Evolutionary conservation across 2,797 vertebrate species (phyloP).

Genomic region (Oreortyx pictus): DNA sequence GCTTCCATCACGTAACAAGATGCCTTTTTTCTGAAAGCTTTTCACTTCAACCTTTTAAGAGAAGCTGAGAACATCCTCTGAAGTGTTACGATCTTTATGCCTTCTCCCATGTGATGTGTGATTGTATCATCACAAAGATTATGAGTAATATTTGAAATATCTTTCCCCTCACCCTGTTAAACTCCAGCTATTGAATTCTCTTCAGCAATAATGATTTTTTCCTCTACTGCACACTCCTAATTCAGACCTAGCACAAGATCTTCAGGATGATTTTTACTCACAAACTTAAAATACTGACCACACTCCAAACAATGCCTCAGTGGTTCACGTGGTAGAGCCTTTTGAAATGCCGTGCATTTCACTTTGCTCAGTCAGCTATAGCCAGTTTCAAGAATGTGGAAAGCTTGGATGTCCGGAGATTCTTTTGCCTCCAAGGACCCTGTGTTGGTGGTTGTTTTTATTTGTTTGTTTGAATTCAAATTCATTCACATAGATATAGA

Average conservation of each 20-base stretch:
- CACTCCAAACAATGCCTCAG: not conserved
- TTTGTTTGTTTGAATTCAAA: not conserved
- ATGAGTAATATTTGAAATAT: fast-evolving
- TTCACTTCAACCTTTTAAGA: not conserved
- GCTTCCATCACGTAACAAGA: not conserved
- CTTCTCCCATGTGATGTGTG: not conserved
- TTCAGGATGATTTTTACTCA: not conserved
- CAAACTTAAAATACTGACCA: not conserved
- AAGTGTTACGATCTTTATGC: not conserved
- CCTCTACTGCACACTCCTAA: not conserved
- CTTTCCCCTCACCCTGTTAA: not conserved
- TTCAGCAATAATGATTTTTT: not conserved
- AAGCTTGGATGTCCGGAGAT: not conserved
- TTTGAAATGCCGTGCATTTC: not conserved
- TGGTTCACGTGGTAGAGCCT: not conserved
- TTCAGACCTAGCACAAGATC: not conserved
- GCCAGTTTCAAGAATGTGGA: not conserved
- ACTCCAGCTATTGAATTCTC: not conserved
- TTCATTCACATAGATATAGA: not conserved
- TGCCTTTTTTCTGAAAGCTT: not conserved
- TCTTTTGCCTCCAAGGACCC: not conserved
- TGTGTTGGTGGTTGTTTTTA: not conserved
- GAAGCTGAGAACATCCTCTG: not conserved
- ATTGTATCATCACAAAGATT: not conserved
- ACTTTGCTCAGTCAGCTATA: not conserved